Evolutionary conservation across 2,797 vertebrate genomes (phyloP).

Genomic region (Mus spretus): DNA sequence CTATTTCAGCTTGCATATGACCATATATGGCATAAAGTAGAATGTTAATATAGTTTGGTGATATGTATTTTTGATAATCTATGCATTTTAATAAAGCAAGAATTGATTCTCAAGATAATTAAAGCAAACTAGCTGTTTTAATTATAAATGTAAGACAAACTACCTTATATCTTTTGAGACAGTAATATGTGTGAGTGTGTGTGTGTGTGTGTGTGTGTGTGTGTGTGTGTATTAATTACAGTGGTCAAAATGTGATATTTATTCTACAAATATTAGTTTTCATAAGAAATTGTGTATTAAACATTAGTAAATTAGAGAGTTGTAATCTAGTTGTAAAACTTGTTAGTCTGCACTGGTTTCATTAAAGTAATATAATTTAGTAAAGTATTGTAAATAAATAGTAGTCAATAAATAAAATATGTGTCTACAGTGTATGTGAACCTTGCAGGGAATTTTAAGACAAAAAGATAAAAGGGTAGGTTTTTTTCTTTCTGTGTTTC

Average conservation of each 20-base stretch:
- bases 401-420: conserved; percentile 52
- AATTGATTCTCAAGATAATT: conserved; percentile 25
- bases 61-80: not conserved
- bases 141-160: not conserved
- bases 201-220: no score
- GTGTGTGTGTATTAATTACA: not conserved
- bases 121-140: conserved; percentile 36
- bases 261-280: conserved; percentile 54
- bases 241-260: conserved; percentile 6
- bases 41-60: not conserved
- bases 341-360: conserved; percentile 35
- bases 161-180: not conserved
- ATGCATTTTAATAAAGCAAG: conserved; percentile 44
- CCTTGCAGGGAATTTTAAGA: not conserved
- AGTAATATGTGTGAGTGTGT: not conserved
- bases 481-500: not conserved
- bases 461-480: conserved; percentile 7
- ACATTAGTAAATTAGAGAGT: conserved; percentile 24
- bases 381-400: conserved; percentile 6
- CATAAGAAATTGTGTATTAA: conserved; percentile 48
- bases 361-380: conserved; percentile 40
- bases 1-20: conserved; percentile 7
- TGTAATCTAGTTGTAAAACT: conserved; percentile 41
- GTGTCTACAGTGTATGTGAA: not conserved
- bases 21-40: not conserved